Base-by-base conservation (phyloP, 1,140 invertebrate species). In the Ceratina calcarata region DNA sequence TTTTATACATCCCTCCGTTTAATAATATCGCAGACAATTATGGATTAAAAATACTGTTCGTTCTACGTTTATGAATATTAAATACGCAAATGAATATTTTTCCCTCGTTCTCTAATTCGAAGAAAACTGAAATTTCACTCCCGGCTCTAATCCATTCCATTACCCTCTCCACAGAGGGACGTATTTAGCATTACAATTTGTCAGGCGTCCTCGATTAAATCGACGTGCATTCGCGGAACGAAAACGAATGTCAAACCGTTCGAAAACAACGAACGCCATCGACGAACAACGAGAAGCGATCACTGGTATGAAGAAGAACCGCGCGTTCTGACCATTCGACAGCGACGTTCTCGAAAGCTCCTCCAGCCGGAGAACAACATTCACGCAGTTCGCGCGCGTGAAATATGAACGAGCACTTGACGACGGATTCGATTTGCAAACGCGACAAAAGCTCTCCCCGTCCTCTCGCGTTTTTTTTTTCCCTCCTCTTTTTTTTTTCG, bases 371-470 rank as follows among this genome's bases (percentile, higher is more conserved):
- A 67, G 78, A 53, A 72, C 45, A 62, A 78, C 58, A 37, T 69
- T 77, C 67, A 45, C 37, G 67, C 75, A 24, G 75, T n/a, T 61
- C 27, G 67, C 55, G 37, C 58, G 69, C 76, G 69, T 78, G 69
- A 79, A 79, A 74, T 74, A 79, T 79, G 61, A 79, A 79, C 71
- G 70, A 74, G 61, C 61, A 74, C 78, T 74, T 73, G 78, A 79
- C 78, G 78, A 51, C 32, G 73, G 75, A 85, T 85, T 78, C 77
- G 79, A 85, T 84, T 85, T 81, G 69, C 74, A 72, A 77, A 74
- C 79, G 83, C 75, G 83, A 81, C 69, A 72, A 84, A 78, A 85
- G 75, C 82, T 69, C 69, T 45, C 55, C 16, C 67, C 10, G 18
- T 45, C 45, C 10, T 7, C 20, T 10, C 15, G n/a, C 22, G n/a